phyloP scores from a whole-genome alignment of 1,140 invertebrate genomes.

The Cyclina sinensis region DNA sequence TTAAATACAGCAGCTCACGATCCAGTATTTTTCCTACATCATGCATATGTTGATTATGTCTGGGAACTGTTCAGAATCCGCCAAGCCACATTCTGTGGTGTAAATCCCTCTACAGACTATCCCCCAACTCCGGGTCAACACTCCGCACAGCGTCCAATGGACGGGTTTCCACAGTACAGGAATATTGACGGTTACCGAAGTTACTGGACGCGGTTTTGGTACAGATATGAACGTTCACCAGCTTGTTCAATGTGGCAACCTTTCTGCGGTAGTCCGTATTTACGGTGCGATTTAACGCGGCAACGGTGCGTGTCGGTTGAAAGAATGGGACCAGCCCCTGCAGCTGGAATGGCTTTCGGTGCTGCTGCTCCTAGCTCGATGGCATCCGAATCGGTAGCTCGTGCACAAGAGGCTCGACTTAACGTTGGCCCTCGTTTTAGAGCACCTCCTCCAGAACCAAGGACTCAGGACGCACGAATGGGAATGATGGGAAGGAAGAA shows the following conservation, averaged over 20 bases:
- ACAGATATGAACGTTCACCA: slow-evolving; percentile 29
- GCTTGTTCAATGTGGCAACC: background rate
- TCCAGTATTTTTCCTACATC: slow-evolving; percentile 85
- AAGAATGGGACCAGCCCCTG: background rate
- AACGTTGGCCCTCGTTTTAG: slow-evolving; percentile 5
- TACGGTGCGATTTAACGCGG: slow-evolving; percentile 14
- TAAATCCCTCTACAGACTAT: slow-evolving; percentile 40
- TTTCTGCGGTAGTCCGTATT: slow-evolving; percentile 22
- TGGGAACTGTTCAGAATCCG: slow-evolving; percentile 74
- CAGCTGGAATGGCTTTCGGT: background rate
- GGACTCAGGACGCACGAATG: slow-evolving; percentile 10
- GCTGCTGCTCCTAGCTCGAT: background rate
- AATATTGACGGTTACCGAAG: slow-evolving; percentile 52
- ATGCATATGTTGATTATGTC: slow-evolving; percentile 85
- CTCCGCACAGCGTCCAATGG: background rate
- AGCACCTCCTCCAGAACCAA: slow-evolving; percentile 31
- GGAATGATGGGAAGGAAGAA: background rate
- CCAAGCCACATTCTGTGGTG: background rate
- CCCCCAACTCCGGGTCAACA: background rate
- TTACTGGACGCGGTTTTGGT: slow-evolving; percentile 45
- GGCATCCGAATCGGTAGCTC: background rate
- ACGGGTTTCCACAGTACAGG: background rate
- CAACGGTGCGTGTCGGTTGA: slow-evolving; percentile 23
- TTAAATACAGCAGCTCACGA: slow-evolving; percentile 83
- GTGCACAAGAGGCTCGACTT: background rate